These are phyloP conservation scores for Neoascia interrupta DNA, from an alignment of 2,888 invertebrate species.

Conservation along the genomic window DNA sequence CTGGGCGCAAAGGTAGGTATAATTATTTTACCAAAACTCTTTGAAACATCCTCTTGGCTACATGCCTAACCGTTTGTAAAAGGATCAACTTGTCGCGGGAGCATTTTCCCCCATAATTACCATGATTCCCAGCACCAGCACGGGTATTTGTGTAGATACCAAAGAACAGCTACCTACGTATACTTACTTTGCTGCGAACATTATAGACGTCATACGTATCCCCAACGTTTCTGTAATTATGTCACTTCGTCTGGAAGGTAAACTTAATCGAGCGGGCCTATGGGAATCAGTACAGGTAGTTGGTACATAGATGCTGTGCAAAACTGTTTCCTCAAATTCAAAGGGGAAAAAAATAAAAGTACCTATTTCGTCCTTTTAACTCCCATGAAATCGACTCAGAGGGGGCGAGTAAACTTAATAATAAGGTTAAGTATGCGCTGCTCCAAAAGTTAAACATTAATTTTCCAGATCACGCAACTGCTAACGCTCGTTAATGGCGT, in stretches of 20 bases:
- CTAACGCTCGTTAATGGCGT: conserved; percentile 21
- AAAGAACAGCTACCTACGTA: too few relatives aligned
- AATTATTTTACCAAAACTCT: conserved; percentile 12
- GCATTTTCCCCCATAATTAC: neutral
- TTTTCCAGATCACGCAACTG: conserved; percentile 41
- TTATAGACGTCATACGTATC: neutral
- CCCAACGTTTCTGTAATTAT: neutral
- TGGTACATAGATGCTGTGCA: neutral
- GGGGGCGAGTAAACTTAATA: neutral
- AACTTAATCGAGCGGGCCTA: conserved; percentile 2
- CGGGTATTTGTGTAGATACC: neutral
- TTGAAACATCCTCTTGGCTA: conserved; percentile 25
- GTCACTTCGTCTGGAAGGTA: conserved; percentile 14
- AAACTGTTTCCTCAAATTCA: neutral
- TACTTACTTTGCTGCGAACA: too few relatives aligned
- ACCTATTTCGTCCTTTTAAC: neutral
- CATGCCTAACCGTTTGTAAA: conserved; percentile 24
- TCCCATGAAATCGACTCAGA: conserved; percentile 4
- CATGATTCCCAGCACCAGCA: neutral
- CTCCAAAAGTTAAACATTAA: conserved; percentile 11
- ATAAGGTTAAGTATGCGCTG: neutral
- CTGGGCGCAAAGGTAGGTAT: neutral
- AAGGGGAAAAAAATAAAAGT: neutral
- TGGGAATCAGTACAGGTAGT: too few relatives aligned
- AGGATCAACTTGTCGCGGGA: neutral